Conservation (phyloP, 2,113 vertebrate species). For the Emydocephalus ijimae region DNA sequence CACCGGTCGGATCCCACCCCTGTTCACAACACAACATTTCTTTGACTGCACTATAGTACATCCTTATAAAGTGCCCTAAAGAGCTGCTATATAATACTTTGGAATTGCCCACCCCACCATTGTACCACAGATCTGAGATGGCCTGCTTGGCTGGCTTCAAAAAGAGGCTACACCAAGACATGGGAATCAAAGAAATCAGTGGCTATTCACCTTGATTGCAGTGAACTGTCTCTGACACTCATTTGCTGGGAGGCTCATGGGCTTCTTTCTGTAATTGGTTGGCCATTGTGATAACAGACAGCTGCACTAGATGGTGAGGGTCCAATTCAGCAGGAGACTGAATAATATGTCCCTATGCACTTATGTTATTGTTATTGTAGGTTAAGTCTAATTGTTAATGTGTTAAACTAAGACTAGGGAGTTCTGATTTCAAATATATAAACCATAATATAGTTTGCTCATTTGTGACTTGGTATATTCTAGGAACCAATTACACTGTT, state of each 20-base stretch:
- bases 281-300: not conserved
- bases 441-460: not conserved
- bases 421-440: not conserved
- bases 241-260: not conserved
- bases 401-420: not conserved
- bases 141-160: not conserved
- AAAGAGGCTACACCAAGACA: not conserved
- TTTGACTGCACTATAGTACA: not conserved
- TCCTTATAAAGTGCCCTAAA: not conserved
- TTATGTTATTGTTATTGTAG: not conserved
- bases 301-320: not conserved
- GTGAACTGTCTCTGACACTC: not conserved
- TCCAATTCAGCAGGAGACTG: not conserved
- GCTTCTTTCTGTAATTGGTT: not conserved
- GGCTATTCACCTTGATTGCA: not conserved
- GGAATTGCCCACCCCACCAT: not conserved
- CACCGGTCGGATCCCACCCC: too few species aligned
- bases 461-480: not conserved
- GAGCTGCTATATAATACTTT: not conserved
- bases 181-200: not conserved
- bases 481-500: not conserved
- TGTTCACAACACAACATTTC: not conserved
- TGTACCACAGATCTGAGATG: not conserved
- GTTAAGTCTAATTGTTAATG: not conserved
- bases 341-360: not conserved